Conservation (phyloP, 2,797 vertebrate species). For the Gambusia yucatana region DNA sequence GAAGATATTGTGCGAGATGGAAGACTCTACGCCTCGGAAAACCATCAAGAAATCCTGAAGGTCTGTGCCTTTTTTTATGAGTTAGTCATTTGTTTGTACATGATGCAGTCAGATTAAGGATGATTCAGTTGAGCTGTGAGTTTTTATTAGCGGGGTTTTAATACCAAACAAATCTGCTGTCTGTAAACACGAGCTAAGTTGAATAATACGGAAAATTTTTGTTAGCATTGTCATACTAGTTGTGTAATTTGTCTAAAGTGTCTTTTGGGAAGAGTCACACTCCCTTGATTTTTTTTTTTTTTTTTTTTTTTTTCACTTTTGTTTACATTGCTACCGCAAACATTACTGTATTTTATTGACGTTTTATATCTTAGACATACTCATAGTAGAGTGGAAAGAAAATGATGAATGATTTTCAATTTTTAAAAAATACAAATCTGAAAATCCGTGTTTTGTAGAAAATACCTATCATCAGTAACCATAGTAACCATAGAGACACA, state of each 20-base stretch:
- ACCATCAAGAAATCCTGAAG: conserved; percentile 99
- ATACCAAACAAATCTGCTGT: conserved; percentile 10
- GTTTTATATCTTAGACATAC: not conserved
- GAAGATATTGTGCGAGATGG: conserved; percentile 98
- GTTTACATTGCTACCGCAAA: not conserved
- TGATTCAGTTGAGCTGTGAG: conserved; percentile 15
- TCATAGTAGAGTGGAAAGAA: not conserved
- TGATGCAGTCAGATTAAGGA: not conserved
- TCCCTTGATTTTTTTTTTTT: not conserved
- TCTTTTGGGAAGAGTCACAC: not conserved
- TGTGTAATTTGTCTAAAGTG: conserved; percentile 1
- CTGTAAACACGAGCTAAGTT: conserved; percentile 22
- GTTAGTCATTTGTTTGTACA: not conserved
- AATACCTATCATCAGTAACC: not conserved
- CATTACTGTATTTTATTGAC: not conserved
- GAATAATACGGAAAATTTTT: not conserved
- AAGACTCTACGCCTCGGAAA: conserved; percentile 96
- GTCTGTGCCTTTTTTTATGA: conserved; percentile 65
- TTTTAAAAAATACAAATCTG: not conserved
- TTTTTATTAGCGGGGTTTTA: not conserved
- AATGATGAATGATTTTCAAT: not conserved
- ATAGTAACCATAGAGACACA: no score
- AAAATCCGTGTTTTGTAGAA: not conserved
- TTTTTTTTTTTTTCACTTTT: not conserved
- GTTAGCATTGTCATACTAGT: not conserved